These are phyloP conservation scores for Heliconius charithonia DNA, from an alignment of 2,888 invertebrate genomes.

Conservation along the genomic window DNA sequence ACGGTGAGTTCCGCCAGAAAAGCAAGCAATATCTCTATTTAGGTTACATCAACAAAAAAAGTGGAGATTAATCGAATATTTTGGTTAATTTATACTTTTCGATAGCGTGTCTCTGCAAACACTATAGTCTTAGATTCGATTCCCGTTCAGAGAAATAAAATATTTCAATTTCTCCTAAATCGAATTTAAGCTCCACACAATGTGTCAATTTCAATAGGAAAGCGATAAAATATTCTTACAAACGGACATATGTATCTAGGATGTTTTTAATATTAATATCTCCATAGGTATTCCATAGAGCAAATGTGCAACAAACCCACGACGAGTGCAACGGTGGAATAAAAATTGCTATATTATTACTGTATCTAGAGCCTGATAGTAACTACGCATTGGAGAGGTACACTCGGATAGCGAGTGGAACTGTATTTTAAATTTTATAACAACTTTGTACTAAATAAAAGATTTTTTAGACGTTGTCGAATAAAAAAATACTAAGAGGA, in stretches of 20 bases:
- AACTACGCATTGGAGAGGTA: constrained; percentile 23
- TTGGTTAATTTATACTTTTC: too few relatives aligned
- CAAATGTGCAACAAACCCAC: constrained; percentile 33
- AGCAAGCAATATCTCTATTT: too few relatives aligned
- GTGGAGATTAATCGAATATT: too few relatives aligned
- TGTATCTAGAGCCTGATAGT: constrained; percentile 24
- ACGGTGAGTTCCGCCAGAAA: too few relatives aligned
- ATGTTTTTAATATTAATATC: not conserved
- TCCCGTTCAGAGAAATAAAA: not conserved
- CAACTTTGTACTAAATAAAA: constrained; percentile 1
- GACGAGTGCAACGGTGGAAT: constrained; percentile 31
- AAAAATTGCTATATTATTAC: constrained; percentile 38
- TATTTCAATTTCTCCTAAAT: not conserved
- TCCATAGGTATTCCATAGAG: constrained; percentile 39
- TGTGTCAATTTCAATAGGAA: too few relatives aligned
- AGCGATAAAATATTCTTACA: not conserved
- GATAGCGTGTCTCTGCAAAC: too few relatives aligned
- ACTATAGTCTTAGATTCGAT: not conserved
- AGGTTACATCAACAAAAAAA: too few relatives aligned
- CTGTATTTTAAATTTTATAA: constrained; percentile 4
- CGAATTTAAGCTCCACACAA: too few relatives aligned
- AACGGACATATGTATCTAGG: not conserved
- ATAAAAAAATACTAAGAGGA: not conserved
- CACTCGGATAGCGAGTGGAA: not conserved
- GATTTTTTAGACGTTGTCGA: not conserved